Base-by-base conservation (phyloP, 2,113 vertebrate species). In the Tachycineta bicolor region DNA sequence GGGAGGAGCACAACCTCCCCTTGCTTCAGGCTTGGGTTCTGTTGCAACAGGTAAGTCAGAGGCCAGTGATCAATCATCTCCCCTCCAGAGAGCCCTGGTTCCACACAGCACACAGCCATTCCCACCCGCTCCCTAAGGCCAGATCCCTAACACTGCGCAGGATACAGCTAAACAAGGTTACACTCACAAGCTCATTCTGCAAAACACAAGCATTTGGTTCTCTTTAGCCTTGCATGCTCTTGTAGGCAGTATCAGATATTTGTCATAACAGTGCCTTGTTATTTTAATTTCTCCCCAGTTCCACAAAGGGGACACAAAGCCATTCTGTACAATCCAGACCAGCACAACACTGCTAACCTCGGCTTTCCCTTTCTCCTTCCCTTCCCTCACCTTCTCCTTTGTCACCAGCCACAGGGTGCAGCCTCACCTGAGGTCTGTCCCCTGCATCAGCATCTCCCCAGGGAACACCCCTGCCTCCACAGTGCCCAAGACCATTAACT, bases 61-160 rank as follows among this genome's bases (percentile, higher is more conserved):
- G 19, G 15, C n/a, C 46, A 25, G 43, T 0, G 1, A 47, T 6
- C 19, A 33, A 31, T 6, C 12, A 39, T 12, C 8, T 13, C 25
- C 12, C 1, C 21, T 15, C 25, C 53, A 59, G 37, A 39, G 11
- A 92, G 29, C 58, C 25, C 67, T 12, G 16, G 15, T 0, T 50
- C 41, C 47, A 23, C 15, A 22, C 37, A 26, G 80, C 39, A 76
- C 8, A 4, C 2, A 25, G 41, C 20, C 53, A 16, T 49, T 73
- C 33, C 59, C 68, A 65, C 7, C 26, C 0, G 0, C 47, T 69
- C 39, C 49, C 69, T 4, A 28, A 59, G 43, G 52, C 22, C 41
- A 70, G 34, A 65, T 11, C 15, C 41, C 31, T 9, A 33, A 22
- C 3, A 2, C 9, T 2, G 7, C 9, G 1, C 2, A 9, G 19